Evolutionary conservation across 2,888 invertebrate species (phyloP).

Genomic region (Bibio marci): DNA sequence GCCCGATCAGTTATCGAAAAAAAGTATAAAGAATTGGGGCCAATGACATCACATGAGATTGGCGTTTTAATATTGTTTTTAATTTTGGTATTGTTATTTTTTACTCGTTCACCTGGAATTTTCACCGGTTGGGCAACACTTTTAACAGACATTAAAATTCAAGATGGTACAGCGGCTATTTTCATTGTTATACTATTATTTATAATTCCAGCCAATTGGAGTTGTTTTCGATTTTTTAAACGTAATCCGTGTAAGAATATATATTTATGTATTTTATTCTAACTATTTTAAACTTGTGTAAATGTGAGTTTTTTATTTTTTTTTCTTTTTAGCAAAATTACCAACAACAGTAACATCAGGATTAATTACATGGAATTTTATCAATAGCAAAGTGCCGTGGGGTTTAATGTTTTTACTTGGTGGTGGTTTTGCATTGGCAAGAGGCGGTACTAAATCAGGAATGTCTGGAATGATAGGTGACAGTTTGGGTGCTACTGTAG

Average conservation of each 20-base stretch:
- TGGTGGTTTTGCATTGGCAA: slow-evolving; percentile 57
- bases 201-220: slow-evolving; percentile 52
- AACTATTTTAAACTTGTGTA: too few relatives aligned
- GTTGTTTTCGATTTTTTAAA: slow-evolving; percentile 45
- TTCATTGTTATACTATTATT: slow-evolving; percentile 60
- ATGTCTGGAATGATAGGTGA: slow-evolving; percentile 54
- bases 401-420: slow-evolving; percentile 4
- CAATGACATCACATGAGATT: slow-evolving; percentile 55
- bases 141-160: slow-evolving; percentile 47
- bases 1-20: slow-evolving; percentile 47
- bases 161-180: slow-evolving; percentile 57
- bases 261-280: background rate
- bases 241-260: slow-evolving; percentile 5
- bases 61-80: slow-evolving; percentile 44
- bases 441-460: slow-evolving; percentile 56
- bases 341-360: slow-evolving; percentile 42
- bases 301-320: too few relatives aligned
- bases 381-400: slow-evolving; percentile 70
- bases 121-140: slow-evolving; percentile 62
- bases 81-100: slow-evolving; percentile 58
- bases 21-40: slow-evolving; percentile 56
- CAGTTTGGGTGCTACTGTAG: slow-evolving; percentile 40
- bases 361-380: slow-evolving; percentile 59
- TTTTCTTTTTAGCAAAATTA: background rate
- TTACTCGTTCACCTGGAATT: slow-evolving; percentile 68